A percentile compares a stretch with the other conserved stretches of the same genome.
These are phyloP conservation scores for Polylopha cassiicola DNA, from an alignment of 2,888 invertebrate genomes.

Conservation along the genomic window DNA sequence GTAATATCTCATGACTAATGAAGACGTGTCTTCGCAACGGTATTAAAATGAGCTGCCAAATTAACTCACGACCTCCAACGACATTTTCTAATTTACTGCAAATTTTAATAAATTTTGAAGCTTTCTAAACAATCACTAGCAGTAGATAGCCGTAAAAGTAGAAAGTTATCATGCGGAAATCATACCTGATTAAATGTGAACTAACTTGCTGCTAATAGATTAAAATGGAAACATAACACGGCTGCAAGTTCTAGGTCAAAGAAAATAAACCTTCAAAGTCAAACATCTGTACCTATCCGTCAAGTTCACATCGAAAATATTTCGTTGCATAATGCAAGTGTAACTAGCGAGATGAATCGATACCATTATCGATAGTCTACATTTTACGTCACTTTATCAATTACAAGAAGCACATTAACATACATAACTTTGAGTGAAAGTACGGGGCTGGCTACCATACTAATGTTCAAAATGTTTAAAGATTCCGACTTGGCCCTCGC, in stretches of 20 bases:
- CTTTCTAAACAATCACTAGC: slow-evolving; percentile 21
- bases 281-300: too few species aligned
- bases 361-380: slow-evolving; percentile 36
- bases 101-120: slow-evolving; percentile 19
- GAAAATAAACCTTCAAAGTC: too few species aligned
- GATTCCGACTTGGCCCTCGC: slow-evolving; percentile 64
- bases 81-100: slow-evolving; percentile 21
- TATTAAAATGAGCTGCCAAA: background rate
- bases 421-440: slow-evolving; percentile 75
- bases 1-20: too few species aligned
- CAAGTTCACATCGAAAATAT: background rate
- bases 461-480: slow-evolving; percentile 71
- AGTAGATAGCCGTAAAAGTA: slow-evolving; percentile 8
- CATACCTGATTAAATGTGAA: slow-evolving; percentile 14
- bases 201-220: slow-evolving; percentile 7
- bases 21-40: background rate
- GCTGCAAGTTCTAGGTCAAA: slow-evolving; percentile 19
- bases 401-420: slow-evolving; percentile 63
- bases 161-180: slow-evolving; percentile 19
- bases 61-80: slow-evolving; percentile 6
- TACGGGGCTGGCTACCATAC: slow-evolving; percentile 64
- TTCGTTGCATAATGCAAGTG: slow-evolving; percentile 16
- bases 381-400: slow-evolving; percentile 69
- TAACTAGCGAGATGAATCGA: slow-evolving; percentile 12
- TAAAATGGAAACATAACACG: slow-evolving; percentile 7